phyloP scores from a whole-genome alignment of 2,888 invertebrate genomes.

The Dasypogon diadema region DNA sequence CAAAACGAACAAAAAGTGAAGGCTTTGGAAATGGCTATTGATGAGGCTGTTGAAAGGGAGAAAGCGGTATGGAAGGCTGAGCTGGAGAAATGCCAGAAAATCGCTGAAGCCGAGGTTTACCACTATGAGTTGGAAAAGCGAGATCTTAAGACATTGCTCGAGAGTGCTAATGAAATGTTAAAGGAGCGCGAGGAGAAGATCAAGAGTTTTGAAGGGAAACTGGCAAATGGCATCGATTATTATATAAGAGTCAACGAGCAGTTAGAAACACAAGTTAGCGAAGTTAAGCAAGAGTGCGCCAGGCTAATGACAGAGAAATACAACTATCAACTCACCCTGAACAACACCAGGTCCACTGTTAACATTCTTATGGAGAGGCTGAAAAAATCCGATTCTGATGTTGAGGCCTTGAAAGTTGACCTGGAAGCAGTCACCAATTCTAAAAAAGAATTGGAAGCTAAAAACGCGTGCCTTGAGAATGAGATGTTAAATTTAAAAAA shows the following conservation, averaged over 20 bases:
- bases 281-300: conserved; percentile 66
- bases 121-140: conserved; percentile 72
- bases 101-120: conserved; percentile 71
- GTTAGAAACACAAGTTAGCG: conserved; percentile 66
- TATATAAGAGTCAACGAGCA: conserved; percentile 66
- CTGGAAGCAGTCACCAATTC: conserved; percentile 64
- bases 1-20: conserved; percentile 69
- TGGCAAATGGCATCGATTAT: conserved; percentile 66
- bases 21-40: conserved; percentile 68
- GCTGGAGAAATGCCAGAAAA: conserved; percentile 71
- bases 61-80: conserved; percentile 69
- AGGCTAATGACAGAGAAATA: conserved; percentile 67
- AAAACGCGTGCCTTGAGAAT: conserved; percentile 62
- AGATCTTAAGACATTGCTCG: conserved; percentile 66
- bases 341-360: conserved; percentile 67
- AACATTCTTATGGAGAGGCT: conserved; percentile 68
- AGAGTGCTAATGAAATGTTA: conserved; percentile 67
- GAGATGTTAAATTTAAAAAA: conserved; percentile 62
- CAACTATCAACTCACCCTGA: conserved; percentile 67
- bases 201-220: conserved; percentile 65
- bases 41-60: conserved; percentile 68
- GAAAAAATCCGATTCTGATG: conserved; percentile 68
- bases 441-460: conserved; percentile 64
- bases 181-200: conserved; percentile 67
- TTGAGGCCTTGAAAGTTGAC: conserved; percentile 67